Conservation (phyloP, 2,113 vertebrate species). For the Oriolus oriolus region DNA sequence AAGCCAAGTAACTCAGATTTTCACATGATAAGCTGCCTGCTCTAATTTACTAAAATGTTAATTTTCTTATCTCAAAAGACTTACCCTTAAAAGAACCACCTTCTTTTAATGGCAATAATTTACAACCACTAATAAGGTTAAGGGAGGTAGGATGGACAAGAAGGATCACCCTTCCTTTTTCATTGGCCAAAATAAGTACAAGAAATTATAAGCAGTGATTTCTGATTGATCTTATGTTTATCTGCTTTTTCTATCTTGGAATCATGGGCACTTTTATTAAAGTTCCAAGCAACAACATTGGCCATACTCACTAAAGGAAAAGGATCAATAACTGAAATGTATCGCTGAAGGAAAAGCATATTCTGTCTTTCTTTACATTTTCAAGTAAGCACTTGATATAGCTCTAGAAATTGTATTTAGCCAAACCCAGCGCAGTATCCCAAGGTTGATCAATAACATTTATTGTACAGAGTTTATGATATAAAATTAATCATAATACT, state of each 20-base stretch:
- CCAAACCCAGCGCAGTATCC: neutral
- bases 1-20: neutral
- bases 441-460: neutral
- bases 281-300: neutral
- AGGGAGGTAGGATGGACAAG: neutral
- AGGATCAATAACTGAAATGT: neutral
- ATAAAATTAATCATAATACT: neutral
- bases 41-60: neutral
- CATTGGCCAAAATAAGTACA: neutral
- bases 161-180: neutral
- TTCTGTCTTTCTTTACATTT: neutral
- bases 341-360: neutral
- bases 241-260: neutral
- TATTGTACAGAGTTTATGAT: neutral
- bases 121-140: neutral
- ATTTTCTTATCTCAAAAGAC: constrained; percentile 3
- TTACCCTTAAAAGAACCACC: neutral
- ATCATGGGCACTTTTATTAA: neutral
- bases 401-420: neutral
- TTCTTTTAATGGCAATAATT: neutral
- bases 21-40: neutral
- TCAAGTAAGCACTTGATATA: neutral
- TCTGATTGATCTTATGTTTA: neutral
- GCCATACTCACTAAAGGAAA: neutral
- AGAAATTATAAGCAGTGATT: neutral